These are phyloP conservation scores for Amphiura filiformis DNA, from an alignment of 35 echinoderm and acorn worm genomes.

Conservation along the genomic window DNA sequence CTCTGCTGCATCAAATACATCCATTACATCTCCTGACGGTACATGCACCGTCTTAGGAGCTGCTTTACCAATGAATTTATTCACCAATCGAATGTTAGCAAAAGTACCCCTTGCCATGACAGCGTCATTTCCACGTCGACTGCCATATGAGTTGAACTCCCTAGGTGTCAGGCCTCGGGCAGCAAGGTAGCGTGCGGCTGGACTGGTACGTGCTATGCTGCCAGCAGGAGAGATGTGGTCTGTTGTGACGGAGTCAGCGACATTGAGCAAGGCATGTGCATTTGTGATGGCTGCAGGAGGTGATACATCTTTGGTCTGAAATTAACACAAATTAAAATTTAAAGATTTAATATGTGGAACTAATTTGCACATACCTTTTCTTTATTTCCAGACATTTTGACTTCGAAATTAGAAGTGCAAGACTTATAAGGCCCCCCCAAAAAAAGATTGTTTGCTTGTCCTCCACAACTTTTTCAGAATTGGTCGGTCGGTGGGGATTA, in stretches of 20 bases:
- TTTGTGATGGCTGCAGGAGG: slow-evolving; percentile 44
- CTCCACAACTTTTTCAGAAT: too few relatives aligned
- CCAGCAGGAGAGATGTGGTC: slow-evolving; percentile 99
- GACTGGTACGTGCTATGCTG: slow-evolving; percentile 91
- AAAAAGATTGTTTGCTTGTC: too few relatives aligned
- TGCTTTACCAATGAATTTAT: slow-evolving; percentile 96
- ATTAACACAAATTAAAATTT: neutral
- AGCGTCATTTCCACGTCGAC: slow-evolving; percentile 92
- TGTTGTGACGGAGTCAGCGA: slow-evolving; percentile 94
- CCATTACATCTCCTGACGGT: slow-evolving; percentile 79
- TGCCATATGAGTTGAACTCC: slow-evolving; percentile 99
- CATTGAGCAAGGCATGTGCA: slow-evolving; percentile 61
- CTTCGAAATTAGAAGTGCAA: too few relatives aligned
- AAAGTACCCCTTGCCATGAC: slow-evolving; percentile 99
- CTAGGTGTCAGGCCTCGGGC: slow-evolving; percentile 66
- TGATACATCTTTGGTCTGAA: slow-evolving; percentile 75
- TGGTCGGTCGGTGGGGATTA: too few relatives aligned
- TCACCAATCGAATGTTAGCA: slow-evolving; percentile 90
- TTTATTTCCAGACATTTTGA: too few relatives aligned
- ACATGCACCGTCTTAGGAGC: slow-evolving; percentile 86
- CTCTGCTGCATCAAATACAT: slow-evolving; percentile 89
- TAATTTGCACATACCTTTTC: too few relatives aligned
- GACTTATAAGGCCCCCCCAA: too few relatives aligned
- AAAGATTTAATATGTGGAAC: too few relatives aligned
- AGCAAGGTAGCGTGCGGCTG: slow-evolving; percentile 88